These are phyloP conservation scores for Siniperca obscura DNA, from an alignment of 2,797 vertebrate species.

Conservation along the genomic window DNA sequence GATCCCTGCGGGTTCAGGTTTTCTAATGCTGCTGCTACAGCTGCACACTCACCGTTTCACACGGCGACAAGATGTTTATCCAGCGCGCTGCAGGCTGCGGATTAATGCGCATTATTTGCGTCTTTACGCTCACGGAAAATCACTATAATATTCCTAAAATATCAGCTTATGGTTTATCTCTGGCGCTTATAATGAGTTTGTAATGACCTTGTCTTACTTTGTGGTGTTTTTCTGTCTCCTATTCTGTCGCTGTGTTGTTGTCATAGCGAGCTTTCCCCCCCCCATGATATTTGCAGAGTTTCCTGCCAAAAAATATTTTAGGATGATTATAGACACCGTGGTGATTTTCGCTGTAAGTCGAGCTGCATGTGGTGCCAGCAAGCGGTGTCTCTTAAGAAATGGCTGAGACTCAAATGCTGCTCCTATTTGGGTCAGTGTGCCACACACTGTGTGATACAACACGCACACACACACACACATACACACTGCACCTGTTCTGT, in stretches of 20 bases:
- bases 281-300: not conserved
- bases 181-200: not conserved
- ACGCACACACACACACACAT: constrained; percentile 19
- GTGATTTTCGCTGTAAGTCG: not conserved
- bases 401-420: constrained; percentile 29
- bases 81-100: constrained; percentile 11
- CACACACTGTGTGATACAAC: constrained; percentile 17
- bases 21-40: not conserved
- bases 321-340: not conserved
- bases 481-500: constrained; percentile 8
- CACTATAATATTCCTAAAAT: constrained; percentile 25
- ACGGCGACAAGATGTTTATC: constrained; percentile 1
- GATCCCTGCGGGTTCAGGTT: constrained; percentile 15
- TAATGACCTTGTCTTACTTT: not conserved
- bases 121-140: constrained; percentile 22
- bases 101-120: constrained; percentile 23
- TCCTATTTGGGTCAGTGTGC: constrained; percentile 68
- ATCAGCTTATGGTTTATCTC: constrained; percentile 11
- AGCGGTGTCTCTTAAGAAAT: constrained; percentile 1
- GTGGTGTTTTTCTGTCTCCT: not conserved
- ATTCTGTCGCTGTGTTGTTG: not conserved
- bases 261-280: not conserved
- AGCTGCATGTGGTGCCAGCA: constrained; percentile 25
- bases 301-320: not conserved
- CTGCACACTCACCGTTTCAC: not conserved